A percentile compares a stretch with the other conserved stretches of the same genome.
Conservation (phyloP, 2,888 invertebrate species). For the Toxonevra muliebris region DNA sequence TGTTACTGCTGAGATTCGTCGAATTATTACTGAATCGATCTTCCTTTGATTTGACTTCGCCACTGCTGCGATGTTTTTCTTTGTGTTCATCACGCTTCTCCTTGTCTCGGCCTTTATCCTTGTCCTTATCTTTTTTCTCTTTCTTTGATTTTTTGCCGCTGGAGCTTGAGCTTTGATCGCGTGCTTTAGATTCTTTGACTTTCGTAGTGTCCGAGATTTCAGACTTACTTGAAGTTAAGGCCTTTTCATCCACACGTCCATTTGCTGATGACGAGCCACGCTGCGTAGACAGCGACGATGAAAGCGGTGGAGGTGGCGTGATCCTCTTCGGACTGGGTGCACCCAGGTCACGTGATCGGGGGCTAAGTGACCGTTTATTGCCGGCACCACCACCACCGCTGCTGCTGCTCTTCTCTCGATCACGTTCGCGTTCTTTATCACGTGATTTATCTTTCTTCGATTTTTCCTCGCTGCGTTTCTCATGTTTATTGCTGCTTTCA, state of each 20-base stretch:
- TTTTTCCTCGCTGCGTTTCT: slow-evolving; percentile 66
- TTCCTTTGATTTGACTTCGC: slow-evolving; percentile 33
- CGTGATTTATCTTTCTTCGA: slow-evolving; percentile 67
- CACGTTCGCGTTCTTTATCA: slow-evolving; percentile 68
- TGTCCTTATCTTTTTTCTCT: slow-evolving; percentile 72
- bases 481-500: slow-evolving; percentile 64
- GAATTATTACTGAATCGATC: slow-evolving; percentile 23
- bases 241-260: slow-evolving; percentile 42
- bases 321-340: slow-evolving; percentile 46
- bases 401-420: slow-evolving; percentile 48
- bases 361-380: slow-evolving; percentile 48
- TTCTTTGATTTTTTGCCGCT: slow-evolving; percentile 67
- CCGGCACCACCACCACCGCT: slow-evolving; percentile 25
- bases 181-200: slow-evolving; percentile 47
- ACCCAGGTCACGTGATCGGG: slow-evolving; percentile 46
- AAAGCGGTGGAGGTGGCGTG: slow-evolving; percentile 11
- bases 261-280: slow-evolving; percentile 57
- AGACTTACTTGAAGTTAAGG: slow-evolving; percentile 38
- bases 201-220: slow-evolving; percentile 38
- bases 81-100: slow-evolving; percentile 61
- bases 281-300: slow-evolving; percentile 19
- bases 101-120: slow-evolving; percentile 72
- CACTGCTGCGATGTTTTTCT: slow-evolving; percentile 49
- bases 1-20: slow-evolving; percentile 33
- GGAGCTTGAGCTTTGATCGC: slow-evolving; percentile 52